Evolutionary conservation across 2,113 vertebrate genomes (phyloP).

Genomic region (Raja brachyura): DNA sequence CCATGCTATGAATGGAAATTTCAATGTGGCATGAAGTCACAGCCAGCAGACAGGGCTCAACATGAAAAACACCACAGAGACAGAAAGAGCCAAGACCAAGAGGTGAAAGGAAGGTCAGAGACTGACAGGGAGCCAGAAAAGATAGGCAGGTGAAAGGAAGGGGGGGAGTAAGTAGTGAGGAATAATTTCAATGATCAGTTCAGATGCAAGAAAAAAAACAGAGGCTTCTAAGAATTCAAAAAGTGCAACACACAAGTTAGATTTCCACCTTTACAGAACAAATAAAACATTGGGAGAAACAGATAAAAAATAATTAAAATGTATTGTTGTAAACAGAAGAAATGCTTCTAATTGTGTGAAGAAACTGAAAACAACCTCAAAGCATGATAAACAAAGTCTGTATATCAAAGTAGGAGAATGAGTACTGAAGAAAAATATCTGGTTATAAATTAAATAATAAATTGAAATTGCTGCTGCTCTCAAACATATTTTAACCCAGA

Average conservation of each 20-base stretch:
- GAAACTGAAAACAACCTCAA: neutral
- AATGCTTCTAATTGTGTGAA: neutral
- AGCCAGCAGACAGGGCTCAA: neutral
- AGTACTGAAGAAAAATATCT: neutral
- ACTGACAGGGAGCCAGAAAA: neutral
- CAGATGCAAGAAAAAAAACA: neutral
- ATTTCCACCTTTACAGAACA: neutral
- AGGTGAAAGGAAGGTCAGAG: neutral
- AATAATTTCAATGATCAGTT: neutral
- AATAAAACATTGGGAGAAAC: neutral
- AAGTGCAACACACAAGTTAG: neutral
- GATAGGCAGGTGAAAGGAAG: neutral
- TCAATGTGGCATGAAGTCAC: neutral
- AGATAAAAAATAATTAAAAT: neutral
- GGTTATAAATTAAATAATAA: neutral
- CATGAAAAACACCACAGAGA: neutral
- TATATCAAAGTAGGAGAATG: neutral
- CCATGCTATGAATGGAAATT: constrained; percentile 21
- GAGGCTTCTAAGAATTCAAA: neutral
- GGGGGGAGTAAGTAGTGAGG: neutral
- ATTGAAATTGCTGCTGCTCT: neutral
- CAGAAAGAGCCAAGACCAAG: constrained; percentile 1
- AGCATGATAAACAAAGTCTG: neutral
- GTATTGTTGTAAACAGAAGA: neutral
- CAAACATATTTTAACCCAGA: no score